phyloP scores from a whole-genome alignment of 1,140 invertebrate species.

The Kradibia gibbosae region DNA sequence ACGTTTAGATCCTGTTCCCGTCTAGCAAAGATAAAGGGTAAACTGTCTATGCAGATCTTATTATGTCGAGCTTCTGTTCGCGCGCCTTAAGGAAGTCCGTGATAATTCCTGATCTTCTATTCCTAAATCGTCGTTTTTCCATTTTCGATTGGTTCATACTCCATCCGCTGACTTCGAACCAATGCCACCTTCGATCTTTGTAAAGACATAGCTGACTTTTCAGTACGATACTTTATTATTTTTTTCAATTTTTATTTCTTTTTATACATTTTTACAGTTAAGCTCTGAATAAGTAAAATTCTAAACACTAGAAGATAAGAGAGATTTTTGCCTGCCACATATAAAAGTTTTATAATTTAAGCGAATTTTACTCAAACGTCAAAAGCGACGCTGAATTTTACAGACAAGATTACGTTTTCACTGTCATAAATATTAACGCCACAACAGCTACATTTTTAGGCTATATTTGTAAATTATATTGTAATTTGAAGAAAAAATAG shows the following conservation, averaged over 20 bases:
- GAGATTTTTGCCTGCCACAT: neutral
- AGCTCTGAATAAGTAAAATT: too few relatives aligned
- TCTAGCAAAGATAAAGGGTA: conserved; percentile 4
- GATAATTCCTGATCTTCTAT: conserved; percentile 60
- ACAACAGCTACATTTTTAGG: neutral
- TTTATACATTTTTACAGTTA: too few relatives aligned
- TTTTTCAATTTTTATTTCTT: neutral
- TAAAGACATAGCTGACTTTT: too few relatives aligned
- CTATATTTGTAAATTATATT: conserved; percentile 11
- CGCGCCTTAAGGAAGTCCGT: conserved; percentile 51
- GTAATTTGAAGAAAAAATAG: conserved; percentile 13
- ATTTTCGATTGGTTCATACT: too few relatives aligned
- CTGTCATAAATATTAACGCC: neutral
- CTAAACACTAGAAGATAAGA: too few relatives aligned
- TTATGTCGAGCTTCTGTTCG: conserved; percentile 54
- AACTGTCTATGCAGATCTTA: conserved; percentile 42
- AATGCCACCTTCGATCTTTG: too few relatives aligned
- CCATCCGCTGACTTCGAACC: too few relatives aligned
- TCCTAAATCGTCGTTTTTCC: neutral
- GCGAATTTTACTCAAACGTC: neutral
- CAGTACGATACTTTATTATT: too few relatives aligned
- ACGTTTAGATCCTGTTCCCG: conserved; percentile 51
- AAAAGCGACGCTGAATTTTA: neutral
- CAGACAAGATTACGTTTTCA: neutral
- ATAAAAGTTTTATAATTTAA: conserved; percentile 19